phyloP scores from a whole-genome alignment of 2,797 vertebrate species.

The Coregonus suidteri region DNA sequence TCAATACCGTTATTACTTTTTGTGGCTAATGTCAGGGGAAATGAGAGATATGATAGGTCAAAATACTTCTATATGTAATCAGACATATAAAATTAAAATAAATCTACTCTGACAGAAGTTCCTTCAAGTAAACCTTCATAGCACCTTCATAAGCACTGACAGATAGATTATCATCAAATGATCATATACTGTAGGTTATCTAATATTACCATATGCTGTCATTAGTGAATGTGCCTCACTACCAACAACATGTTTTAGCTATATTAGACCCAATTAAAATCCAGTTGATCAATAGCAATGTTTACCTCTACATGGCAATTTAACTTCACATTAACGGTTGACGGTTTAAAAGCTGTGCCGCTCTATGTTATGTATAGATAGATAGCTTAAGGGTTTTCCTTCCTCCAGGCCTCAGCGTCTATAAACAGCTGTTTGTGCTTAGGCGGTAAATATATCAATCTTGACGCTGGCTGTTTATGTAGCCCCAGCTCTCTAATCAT shows the following conservation, averaged over 20 bases:
- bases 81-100: too few relatives aligned
- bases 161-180: too few relatives aligned
- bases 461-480: conserved; percentile 83
- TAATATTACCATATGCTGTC: neutral
- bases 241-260: neutral
- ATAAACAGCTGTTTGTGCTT: conserved; percentile 84
- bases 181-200: too few relatives aligned
- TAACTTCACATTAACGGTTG: conserved; percentile 50
- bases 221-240: neutral
- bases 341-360: conserved; percentile 46
- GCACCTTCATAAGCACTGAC: too few relatives aligned
- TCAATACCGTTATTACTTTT: conserved; percentile 22
- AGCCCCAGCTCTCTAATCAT: conserved; percentile 84
- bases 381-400: conserved; percentile 64
- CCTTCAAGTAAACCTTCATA: too few relatives aligned
- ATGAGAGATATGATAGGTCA: conserved; percentile 34
- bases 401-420: conserved; percentile 57
- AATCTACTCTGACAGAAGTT: too few relatives aligned
- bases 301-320: conserved; percentile 50
- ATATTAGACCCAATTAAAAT: neutral
- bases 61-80: neutral
- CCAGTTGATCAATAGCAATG: conserved; percentile 37
- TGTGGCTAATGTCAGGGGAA: conserved; percentile 28
- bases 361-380: conserved; percentile 68
- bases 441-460: conserved; percentile 83